These are phyloP conservation scores for Pelecanoides urinatrix DNA, from an alignment of 2,113 vertebrate genomes.

Conservation along the genomic window DNA sequence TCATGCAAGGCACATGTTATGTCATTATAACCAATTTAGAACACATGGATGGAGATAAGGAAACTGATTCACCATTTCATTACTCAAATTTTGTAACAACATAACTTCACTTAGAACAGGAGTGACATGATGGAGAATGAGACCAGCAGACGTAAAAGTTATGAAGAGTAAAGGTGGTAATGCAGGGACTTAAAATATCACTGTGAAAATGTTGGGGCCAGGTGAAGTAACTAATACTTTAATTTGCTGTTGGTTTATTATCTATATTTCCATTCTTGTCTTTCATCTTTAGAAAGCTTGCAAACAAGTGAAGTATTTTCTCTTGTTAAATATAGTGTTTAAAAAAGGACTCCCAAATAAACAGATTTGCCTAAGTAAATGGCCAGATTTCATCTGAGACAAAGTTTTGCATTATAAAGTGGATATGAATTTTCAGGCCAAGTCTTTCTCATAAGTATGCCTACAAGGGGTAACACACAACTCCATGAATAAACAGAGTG, in stretches of 20 bases:
- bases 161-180: background rate
- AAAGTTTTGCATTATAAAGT: background rate
- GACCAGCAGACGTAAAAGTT: background rate
- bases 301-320: background rate
- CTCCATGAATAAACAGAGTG: rapidly evolving
- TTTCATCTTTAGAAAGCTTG: background rate
- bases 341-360: background rate
- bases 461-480: background rate
- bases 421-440: background rate
- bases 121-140: background rate
- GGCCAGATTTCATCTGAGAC: background rate
- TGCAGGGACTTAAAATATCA: background rate
- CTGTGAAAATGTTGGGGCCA: background rate
- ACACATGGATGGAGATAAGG: background rate
- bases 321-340: background rate
- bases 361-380: background rate
- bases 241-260: background rate
- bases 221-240: background rate
- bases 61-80: background rate
- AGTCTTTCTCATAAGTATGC: background rate
- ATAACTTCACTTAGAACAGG: background rate
- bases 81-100: background rate
- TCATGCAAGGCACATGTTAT: background rate
- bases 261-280: background rate
- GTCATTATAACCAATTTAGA: background rate